Conservation (phyloP, 2,888 invertebrate genomes). For the Carcina quercana region DNA sequence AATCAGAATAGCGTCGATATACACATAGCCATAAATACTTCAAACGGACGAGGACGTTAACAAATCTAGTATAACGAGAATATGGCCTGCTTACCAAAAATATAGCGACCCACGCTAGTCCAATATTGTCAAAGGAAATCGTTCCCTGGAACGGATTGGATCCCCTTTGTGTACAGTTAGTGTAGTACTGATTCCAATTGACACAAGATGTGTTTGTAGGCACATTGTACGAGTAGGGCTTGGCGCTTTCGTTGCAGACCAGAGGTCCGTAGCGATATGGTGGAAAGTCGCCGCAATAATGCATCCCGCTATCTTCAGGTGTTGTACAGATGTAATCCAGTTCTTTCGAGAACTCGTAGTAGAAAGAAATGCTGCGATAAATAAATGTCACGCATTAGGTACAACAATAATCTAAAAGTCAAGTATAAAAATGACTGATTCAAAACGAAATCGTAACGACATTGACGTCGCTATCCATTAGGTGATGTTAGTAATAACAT, state of each 20-base stretch:
- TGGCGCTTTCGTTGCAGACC: constrained; percentile 85
- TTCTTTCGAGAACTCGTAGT: constrained; percentile 91
- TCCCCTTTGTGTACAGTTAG: constrained; percentile 92
- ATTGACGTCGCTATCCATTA: too few species aligned
- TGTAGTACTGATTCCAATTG: constrained; percentile 99
- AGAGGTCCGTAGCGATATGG: constrained; percentile 82
- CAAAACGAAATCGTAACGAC: too few species aligned
- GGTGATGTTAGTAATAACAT: too few species aligned
- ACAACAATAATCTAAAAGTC: too few species aligned
- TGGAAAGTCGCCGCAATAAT: constrained; percentile 89
- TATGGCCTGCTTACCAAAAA: constrained; percentile 91
- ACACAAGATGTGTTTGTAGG: constrained; percentile 88
- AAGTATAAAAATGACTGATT: too few species aligned
- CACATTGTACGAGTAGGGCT: constrained; percentile 73
- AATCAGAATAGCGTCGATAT: constrained; percentile 17
- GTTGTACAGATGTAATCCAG: constrained; percentile 98
- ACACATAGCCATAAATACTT: too few species aligned
- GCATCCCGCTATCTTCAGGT: constrained; percentile 96
- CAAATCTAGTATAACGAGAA: neutral
- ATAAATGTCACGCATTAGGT: too few species aligned
- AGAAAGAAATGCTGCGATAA: constrained; percentile 81
- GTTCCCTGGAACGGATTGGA: constrained; percentile 99
- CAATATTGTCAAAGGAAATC: constrained; percentile 99
- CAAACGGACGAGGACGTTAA: neutral
- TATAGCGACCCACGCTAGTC: constrained; percentile 99